Base-by-base conservation (phyloP, 2,113 vertebrate genomes). In the Strix aluco region DNA sequence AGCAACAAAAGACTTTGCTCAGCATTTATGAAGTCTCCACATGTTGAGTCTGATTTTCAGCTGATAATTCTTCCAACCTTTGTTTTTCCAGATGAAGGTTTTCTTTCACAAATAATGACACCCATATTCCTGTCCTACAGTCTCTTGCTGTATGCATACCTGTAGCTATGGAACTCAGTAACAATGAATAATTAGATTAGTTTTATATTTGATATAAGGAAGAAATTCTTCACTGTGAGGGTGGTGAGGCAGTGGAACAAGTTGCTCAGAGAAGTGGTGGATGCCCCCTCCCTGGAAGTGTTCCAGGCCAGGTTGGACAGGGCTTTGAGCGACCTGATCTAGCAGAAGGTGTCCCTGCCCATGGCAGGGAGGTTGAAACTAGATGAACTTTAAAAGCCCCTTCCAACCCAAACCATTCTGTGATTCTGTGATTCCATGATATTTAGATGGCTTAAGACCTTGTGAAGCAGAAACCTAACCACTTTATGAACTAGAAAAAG, bases 21-120 rank as follows among this genome's bases (percentile, higher is more conserved):
- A 91, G 70, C 65, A 57, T 90, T 81, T 86, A 74, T 32, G 77
- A 78, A 82, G 84, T 59, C 36, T 78, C 75, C 27, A 5, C 67
- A 67, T 81, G 61, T 49, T 81, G 61, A 79, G 67, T 84, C 73
- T 92, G 83, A 94, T 86, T 86, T 86, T 89, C 70, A 94, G 65
- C 22, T 0, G 10, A 34, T 61, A 75, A 86, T 72, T 82, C 7
- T 21, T 78, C 15, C 59, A 92, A 52, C 15, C 47, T 84, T 71
- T 88, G 10, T 47, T 94, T 84, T 78, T 61, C 57, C 61, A 65
- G 34, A 78, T 40, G 19, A 52, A 81, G 6, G 27, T 86, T 93
- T 94, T 86, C 47, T 67, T 88, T 51, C 61, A 69, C 11, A 74
- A 78, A 81, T 65, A 63, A 38, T 25, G 38, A 23, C 23, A 63